phyloP scores from a whole-genome alignment of 2,888 invertebrate species.

The Cyclophora albipunctata region DNA sequence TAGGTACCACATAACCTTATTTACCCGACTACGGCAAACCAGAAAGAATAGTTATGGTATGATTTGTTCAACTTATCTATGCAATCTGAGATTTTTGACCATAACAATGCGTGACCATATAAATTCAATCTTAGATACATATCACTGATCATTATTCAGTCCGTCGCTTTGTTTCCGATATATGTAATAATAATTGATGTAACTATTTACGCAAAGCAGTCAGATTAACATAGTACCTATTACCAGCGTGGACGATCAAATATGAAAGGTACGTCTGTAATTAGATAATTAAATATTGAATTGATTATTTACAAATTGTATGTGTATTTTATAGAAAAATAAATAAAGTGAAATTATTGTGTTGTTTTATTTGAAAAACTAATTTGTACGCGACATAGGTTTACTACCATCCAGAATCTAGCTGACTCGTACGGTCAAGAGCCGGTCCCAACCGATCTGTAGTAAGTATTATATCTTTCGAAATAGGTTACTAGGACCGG shows the following conservation, averaged over 20 bases:
- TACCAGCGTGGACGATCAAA: conserved; percentile 36
- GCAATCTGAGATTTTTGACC: no score
- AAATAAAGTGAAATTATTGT: conserved; percentile 44
- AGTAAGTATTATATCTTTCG: no score
- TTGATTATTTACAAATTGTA: conserved; percentile 75
- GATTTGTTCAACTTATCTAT: no score
- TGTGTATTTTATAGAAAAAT: conserved; percentile 75
- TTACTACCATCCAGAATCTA: no score
- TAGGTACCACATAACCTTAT: no score
- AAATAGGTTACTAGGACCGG: no score
- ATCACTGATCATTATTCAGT: conserved; percentile 2
- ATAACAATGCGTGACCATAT: no score
- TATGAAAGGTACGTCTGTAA: conserved; percentile 49
- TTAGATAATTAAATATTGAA: conserved; percentile 70
- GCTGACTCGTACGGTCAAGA: no score
- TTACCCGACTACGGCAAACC: no score
- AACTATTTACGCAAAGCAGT: conserved; percentile 5
- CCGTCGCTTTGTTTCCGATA: conserved; percentile 10
- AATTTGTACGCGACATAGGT: no score
- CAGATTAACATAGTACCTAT: conserved; percentile 16
- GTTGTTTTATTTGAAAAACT: conserved; percentile 20
- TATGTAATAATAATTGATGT: background rate
- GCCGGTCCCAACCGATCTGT: no score
- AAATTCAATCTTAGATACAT: background rate
- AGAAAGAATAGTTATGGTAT: no score